A percentile compares a stretch with the other conserved stretches of the same genome.
These are phyloP conservation scores for Odontophorus gujanensis DNA, from an alignment of 2,113 vertebrate genomes.

Conservation along the genomic window DNA sequence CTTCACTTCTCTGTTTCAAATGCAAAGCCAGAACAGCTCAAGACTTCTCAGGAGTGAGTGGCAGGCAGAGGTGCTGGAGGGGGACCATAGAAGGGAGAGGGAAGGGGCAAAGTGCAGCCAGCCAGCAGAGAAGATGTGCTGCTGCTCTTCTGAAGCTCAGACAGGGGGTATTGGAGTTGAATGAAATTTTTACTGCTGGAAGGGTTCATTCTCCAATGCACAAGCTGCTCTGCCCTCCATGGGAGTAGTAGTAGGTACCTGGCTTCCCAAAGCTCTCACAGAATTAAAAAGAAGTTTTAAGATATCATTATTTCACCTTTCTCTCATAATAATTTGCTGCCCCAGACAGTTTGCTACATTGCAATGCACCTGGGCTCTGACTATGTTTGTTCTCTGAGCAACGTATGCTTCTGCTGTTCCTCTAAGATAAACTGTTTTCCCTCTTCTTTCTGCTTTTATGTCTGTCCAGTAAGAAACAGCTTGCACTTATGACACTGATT, in stretches of 20 bases:
- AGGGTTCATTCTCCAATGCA: not conserved
- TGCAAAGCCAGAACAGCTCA: not conserved
- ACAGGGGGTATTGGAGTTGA: not conserved
- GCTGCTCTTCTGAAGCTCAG: not conserved
- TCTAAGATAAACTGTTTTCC: not conserved
- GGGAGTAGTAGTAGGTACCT: not conserved
- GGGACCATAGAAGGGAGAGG: rapidly evolving
- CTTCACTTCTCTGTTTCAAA: not conserved
- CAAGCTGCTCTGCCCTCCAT: not conserved
- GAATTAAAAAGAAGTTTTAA: not conserved
- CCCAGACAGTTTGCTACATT: rapidly evolving
- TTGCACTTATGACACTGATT: not conserved
- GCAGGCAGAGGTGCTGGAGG: not conserved
- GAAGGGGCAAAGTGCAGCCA: not conserved
- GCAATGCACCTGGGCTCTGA: not conserved
- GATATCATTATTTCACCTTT: not conserved
- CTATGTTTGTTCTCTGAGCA: not conserved
- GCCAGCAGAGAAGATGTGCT: rapidly evolving
- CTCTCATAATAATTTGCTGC: not conserved
- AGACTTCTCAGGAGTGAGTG: not conserved
- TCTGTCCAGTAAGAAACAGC: not conserved
- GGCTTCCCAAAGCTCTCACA: not conserved
- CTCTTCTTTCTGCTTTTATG: not conserved
- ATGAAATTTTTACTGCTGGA: not conserved
- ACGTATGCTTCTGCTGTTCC: not conserved